A percentile compares a stretch with the other conserved stretches of the same genome.
phyloP scores from a whole-genome alignment of 2,888 invertebrate species.

The Mesorhabditis belari region DNA sequence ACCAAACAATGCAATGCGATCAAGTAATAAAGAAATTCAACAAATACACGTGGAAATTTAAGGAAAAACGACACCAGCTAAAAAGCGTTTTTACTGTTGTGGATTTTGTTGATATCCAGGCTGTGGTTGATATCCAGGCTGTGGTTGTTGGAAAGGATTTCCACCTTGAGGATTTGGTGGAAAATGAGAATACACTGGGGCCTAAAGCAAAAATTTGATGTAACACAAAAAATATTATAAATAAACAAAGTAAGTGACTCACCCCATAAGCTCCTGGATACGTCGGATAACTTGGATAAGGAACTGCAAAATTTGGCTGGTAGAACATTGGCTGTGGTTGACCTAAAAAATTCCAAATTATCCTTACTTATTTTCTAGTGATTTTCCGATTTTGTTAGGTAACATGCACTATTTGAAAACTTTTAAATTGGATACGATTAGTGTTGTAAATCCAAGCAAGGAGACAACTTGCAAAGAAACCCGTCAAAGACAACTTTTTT shows the following conservation, averaged over 20 bases:
- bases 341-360: conserved; percentile 8
- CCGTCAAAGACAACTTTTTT: too few species aligned
- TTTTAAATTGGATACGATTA: too few species aligned
- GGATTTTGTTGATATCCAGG: neutral
- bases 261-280: conserved; percentile 30
- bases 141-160: neutral
- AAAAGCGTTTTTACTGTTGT: neutral
- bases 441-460: too few species aligned
- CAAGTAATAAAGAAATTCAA: too few species aligned
- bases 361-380: neutral
- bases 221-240: too few species aligned
- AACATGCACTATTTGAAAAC: too few species aligned
- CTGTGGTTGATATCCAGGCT: neutral
- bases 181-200: neutral
- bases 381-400: too few species aligned
- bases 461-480: too few species aligned
- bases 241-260: neutral
- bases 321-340: conserved; percentile 31
- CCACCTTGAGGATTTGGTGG: neutral
- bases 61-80: too few species aligned
- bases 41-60: too few species aligned
- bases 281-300: conserved; percentile 32
- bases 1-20: too few species aligned
- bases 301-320: conserved; percentile 30
- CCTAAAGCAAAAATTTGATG: too few species aligned